Percentiles rank a stretch among this genome's conserved stretches.
phyloP scores from a whole-genome alignment of 2,888 invertebrate species.

The Beris morrisii region DNA sequence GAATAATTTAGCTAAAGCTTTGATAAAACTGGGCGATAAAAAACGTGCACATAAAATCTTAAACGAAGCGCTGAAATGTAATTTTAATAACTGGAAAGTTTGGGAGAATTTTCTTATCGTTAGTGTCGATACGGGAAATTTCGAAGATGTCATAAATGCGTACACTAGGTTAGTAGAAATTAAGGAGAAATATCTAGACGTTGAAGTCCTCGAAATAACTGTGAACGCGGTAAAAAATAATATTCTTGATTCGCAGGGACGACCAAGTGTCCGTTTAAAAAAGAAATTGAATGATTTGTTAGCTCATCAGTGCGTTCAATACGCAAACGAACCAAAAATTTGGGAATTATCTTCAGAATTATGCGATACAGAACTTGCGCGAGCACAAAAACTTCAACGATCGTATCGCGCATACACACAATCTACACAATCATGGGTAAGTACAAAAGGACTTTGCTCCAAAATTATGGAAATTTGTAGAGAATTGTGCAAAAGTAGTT shows the following conservation, averaged over 20 bases:
- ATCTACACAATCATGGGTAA: conserved; percentile 61
- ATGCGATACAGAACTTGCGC: conserved; percentile 61
- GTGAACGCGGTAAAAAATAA: conserved; percentile 70
- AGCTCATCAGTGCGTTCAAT: conserved; percentile 52
- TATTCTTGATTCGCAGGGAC: conserved; percentile 64
- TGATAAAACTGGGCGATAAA: conserved; percentile 85
- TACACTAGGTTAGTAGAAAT: conserved; percentile 85
- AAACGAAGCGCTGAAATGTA: conserved; percentile 87
- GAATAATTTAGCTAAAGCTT: conserved; percentile 96
- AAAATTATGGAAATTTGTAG: conserved; percentile 65
- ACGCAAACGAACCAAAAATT: conserved; percentile 69
- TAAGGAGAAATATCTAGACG: conserved; percentile 69
- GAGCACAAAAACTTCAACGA: conserved; percentile 73
- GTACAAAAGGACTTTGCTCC: conserved; percentile 61
- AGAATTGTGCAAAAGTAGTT: conserved; percentile 62
- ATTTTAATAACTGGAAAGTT: conserved; percentile 87
- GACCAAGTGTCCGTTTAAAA: conserved; percentile 54
- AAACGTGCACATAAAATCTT: conserved; percentile 80
- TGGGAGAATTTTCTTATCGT: conserved; percentile 95
- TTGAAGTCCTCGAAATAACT: conserved; percentile 72
- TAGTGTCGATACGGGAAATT: conserved; percentile 82
- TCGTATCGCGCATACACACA: conserved; percentile 76
- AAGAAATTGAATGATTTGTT: conserved; percentile 50
- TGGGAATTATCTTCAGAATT: conserved; percentile 83
- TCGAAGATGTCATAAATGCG: conserved; percentile 81